Base-by-base conservation (phyloP, 2,113 vertebrate species). In the Glaucidium brasilianum region DNA sequence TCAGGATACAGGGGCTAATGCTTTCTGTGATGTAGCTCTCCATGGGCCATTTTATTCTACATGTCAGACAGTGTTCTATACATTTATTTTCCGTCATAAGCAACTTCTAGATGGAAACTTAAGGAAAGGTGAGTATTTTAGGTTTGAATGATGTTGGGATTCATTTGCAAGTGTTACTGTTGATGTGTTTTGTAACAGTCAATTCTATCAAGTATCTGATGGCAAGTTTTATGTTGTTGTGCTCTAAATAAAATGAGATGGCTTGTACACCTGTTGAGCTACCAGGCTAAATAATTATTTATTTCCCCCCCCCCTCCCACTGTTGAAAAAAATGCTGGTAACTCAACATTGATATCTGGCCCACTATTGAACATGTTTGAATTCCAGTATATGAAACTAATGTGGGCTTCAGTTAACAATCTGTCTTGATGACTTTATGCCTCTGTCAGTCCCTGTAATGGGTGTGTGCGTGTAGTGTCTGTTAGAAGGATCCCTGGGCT, bases 21-120 rank as follows among this genome's bases (percentile, higher is more conserved):
- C 98, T 22, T 99, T 98, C 94, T 99, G 99, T 88, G 99, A 99
- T 35, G 95, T 99, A 77, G 97, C 97, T 72, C 97, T 99, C n/a
- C 99, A 99, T 0, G 99, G 99, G 8, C 98, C 99, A 0, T 99
- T 99, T 97, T 99, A 99, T 77, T 97, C 99, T 5, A 97, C 98
- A 0, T 99, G 99, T 94, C 99, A 99, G 98, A 98, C 99, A 1
- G 98, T 98, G 53, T 99, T 99, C 97, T 99, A 99, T 96, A 98
- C 98, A 0, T 96, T 99, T 27, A 95, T 99, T 93, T 99, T 99
- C 97, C 98, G 98, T 90, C 99, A 99, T 86, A 98, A 96, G 75
- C 98, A 98, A 80, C 98, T 99, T 81, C 63, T 99, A 92, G 99
- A 99, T 94, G 98, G 98, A 86, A 98, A 98, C 98, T 97, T 99